phyloP scores from a whole-genome alignment of 2,888 invertebrate genomes.

The Globia sparganii region DNA sequence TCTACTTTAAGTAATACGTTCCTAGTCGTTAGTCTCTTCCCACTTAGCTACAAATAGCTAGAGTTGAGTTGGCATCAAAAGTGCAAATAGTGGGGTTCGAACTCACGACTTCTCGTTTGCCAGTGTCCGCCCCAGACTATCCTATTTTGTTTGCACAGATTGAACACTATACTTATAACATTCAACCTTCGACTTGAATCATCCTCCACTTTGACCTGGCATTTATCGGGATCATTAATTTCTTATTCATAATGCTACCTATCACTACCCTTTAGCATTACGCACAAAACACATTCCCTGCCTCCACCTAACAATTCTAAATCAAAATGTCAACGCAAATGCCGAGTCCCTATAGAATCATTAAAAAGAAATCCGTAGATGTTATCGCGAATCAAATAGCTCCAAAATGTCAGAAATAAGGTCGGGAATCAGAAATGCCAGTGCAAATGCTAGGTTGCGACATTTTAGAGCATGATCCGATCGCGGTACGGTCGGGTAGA shows the following conservation, averaged over 20 bases:
- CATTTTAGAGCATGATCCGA: slow-evolving; percentile 72
- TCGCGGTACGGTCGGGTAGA: slow-evolving; percentile 68
- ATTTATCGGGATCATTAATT: slow-evolving; percentile 45
- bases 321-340: slow-evolving; percentile 62
- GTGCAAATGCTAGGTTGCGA: slow-evolving; percentile 74
- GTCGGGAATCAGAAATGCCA: slow-evolving; percentile 73
- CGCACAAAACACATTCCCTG: slow-evolving; percentile 12
- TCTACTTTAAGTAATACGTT: too few species aligned
- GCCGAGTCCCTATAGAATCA: slow-evolving; percentile 54
- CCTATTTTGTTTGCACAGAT: neutral
- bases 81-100: slow-evolving; percentile 13
- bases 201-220: slow-evolving; percentile 24
- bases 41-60: slow-evolving; percentile 13
- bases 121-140: neutral
- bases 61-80: slow-evolving; percentile 25
- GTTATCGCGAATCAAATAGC: slow-evolving; percentile 69
- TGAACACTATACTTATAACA: neutral
- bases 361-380: slow-evolving; percentile 63
- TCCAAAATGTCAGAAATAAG: slow-evolving; percentile 80
- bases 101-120: slow-evolving; percentile 26
- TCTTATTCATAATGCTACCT: slow-evolving; percentile 23
- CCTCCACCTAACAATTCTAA: slow-evolving; percentile 7
- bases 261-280: slow-evolving; percentile 20
- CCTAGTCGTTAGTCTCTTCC: neutral
- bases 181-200: neutral